Percentiles rank a stretch among this genome's conserved stretches.
phyloP scores from a whole-genome alignment of 2,113 vertebrate species.

The Chaetops frenatus region DNA sequence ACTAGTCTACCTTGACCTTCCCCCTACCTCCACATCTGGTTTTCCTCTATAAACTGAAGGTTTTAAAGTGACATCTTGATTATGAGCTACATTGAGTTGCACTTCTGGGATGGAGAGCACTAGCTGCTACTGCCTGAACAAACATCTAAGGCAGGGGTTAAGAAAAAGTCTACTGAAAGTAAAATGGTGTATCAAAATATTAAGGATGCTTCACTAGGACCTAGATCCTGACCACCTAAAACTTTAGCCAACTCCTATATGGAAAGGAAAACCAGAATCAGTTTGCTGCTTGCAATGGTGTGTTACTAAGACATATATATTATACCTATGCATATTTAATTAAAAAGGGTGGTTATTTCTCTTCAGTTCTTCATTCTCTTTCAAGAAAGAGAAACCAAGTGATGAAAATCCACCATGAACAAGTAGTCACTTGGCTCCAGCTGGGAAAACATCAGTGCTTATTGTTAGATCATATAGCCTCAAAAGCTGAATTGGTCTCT shows the following conservation, averaged over 20 bases:
- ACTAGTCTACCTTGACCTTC: background rate
- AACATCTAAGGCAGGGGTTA: background rate
- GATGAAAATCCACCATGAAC: background rate
- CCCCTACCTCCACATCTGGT: background rate
- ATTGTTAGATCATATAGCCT: background rate
- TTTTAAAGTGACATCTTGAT: background rate
- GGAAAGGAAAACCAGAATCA: background rate
- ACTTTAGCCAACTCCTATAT: background rate
- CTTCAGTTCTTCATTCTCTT: background rate
- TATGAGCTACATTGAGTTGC: background rate
- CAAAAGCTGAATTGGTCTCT: background rate
- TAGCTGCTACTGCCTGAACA: background rate
- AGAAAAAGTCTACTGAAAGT: background rate
- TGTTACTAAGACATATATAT: background rate
- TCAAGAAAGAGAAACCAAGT: background rate
- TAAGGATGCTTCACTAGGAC: background rate
- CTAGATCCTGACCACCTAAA: background rate
- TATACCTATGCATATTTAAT: background rate
- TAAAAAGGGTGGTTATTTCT: background rate
- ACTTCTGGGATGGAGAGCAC: background rate
- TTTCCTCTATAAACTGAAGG: background rate
- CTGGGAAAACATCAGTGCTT: background rate
- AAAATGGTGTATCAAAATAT: background rate
- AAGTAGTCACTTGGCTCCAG: background rate
- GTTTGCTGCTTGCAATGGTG: background rate